Evolutionary conservation across 2,888 invertebrate genomes (phyloP), one percentile per base, ranked within the genome.

Genomic region (Thymelicus acteon): DNA sequence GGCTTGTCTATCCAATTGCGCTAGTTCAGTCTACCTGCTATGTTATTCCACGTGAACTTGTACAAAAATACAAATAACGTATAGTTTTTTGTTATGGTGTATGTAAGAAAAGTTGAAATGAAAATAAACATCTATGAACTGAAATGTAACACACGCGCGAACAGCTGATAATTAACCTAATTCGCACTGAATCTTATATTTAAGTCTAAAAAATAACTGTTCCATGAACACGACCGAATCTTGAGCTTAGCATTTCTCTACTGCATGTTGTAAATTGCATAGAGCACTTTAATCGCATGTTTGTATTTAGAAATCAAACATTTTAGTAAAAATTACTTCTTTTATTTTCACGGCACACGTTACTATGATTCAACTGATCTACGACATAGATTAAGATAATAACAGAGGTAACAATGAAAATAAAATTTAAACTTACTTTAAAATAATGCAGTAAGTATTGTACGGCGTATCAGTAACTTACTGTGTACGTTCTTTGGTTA

Each of bases 1-100:
- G 67, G 61, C 54, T 61, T 54, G 80, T 76, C 84, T 83, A 85
- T 85, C 86, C 84, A 83, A 80, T 68, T 83, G 79, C 79, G 82
- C 78, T 80, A 79, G 77, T 61, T 37, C 47, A 37, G 54, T 49
- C 67, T 60, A 40, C 48, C 49, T 61, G 10, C 61, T 44, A 54
- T 54, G 67, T 68, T 31, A 19, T 54, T 15, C 54, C 61, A 54
- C 68, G 61, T 62, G 54, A 44, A 44, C 12, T 44, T 40, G 61
- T 31, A 54, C 10, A 7, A 13, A 57, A 54, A 58, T 54, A 57
- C 57, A 66, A 31, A 40, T 8, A 57, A 57, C 44, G 3, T 15
- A 1, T 39, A 13, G 40, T 7, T 49, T 8, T 63, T 63, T 63
- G 39, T n/a, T 52, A 24, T 37, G n/a, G 10, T 15, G 63, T 10